Evolutionary conservation across 2,888 invertebrate genomes (phyloP), one percentile per base, ranked within the genome.

Genomic region (Coronaproctus castanopsis): DNA sequence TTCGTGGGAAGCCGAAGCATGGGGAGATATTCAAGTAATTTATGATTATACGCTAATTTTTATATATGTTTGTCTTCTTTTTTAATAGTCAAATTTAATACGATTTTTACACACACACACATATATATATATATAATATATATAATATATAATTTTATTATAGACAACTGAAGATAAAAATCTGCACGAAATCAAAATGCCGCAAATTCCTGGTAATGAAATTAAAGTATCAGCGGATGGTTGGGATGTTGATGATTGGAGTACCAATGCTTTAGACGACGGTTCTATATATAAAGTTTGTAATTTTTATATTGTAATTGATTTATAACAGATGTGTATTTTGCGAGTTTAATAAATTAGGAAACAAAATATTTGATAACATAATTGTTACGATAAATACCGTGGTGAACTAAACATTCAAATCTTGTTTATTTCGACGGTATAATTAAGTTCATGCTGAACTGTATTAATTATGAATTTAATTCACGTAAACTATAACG

Each of bases 181-280:
- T 10, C 23, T n/a, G 20, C 54, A n/a, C 3, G 3, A n/a, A 20
- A 2, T 24, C 23, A 3, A 24, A 54, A 54, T 19, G 21, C 20
- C 24, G 22, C 23, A 53, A 53, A 20, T 20, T 3, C 21, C 20
- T 10, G 8, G n/a, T 3, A 53, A 21, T 10, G 21, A 62, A 54
- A 36, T 54, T 1, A 60, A 61, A 18, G 54, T 57, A 36, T 36
- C 36, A 36, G 36, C 77, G 52, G 80, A 85, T 71, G 87, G 85
- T 55, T 85, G 85, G 85, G 85, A 85, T 69, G 83, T 85, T 70
- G 87, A 87, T 67, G 87, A 87, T 70, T 88, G 87, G 87, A 86
- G 85, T 20, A 14, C 57, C 8, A 20, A 24, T 21, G 57, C 51
- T n/a, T n/a, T n/a, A n/a, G n/a, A n/a, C n/a, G 14, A 49, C 18